These are phyloP conservation scores for Tetramorium bicarinatum DNA, from an alignment of 2,888 invertebrate genomes.

Conservation along the genomic window DNA sequence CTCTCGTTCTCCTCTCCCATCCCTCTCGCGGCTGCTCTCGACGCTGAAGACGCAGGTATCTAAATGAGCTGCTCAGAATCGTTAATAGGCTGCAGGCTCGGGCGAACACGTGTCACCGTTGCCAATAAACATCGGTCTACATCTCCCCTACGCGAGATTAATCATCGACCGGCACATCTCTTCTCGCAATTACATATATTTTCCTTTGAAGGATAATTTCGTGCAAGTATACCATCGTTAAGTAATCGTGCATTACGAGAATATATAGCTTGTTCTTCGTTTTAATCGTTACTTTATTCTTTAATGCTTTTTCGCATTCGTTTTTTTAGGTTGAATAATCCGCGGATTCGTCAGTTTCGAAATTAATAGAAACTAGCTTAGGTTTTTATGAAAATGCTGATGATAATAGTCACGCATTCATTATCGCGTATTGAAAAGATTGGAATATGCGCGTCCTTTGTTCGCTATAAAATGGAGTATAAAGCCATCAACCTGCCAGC, in stretches of 20 bases:
- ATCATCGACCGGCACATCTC: background rate
- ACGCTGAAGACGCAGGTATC: constrained; percentile 72
- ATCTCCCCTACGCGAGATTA: constrained; percentile 9
- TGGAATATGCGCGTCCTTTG: constrained; percentile 59
- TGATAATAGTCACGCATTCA: constrained; percentile 16
- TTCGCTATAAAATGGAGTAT: constrained; percentile 74
- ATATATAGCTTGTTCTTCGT: background rate
- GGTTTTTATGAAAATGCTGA: background rate
- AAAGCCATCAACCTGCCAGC: constrained; percentile 77
- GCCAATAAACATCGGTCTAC: constrained; percentile 38
- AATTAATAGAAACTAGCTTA: background rate
- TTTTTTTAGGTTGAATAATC: background rate
- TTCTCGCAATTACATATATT: background rate
- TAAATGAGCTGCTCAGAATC: constrained; percentile 85
- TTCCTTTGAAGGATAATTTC: background rate
- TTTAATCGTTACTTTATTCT: background rate
- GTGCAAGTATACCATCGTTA: background rate
- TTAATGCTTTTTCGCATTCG: background rate
- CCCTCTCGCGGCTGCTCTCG: constrained; percentile 64
- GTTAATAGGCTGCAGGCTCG: constrained; percentile 79
- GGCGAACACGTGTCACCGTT: constrained; percentile 81
- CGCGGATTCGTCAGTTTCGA: background rate
- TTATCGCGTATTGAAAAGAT: background rate
- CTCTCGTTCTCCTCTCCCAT: constrained; percentile 77
- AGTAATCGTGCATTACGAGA: background rate